These are phyloP conservation scores for Enteromius afrohamiltoni DNA, from an alignment of 2,797 vertebrate species.

Conservation along the genomic window DNA sequence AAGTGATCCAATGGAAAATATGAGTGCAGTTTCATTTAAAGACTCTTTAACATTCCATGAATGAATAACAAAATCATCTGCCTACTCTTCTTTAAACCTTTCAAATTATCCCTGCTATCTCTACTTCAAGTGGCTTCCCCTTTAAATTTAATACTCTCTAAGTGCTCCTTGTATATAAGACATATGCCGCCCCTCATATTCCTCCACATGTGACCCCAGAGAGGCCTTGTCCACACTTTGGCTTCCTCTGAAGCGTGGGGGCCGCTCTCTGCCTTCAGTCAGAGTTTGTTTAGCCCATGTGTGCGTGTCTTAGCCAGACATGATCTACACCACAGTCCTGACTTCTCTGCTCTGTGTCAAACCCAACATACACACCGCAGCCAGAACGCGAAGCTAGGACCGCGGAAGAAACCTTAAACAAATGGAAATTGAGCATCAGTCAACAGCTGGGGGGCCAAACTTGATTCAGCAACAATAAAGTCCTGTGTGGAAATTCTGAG, in stretches of 20 bases:
- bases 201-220: slow-evolving; percentile 72
- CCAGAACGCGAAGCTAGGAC: slow-evolving; percentile 3
- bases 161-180: slow-evolving; percentile 55
- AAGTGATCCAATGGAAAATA: neutral
- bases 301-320: slow-evolving; percentile 49
- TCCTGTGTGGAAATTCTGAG: slow-evolving; percentile 54
- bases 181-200: slow-evolving; percentile 71
- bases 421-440: slow-evolving; percentile 56
- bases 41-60: neutral
- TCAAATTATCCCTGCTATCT: slow-evolving; percentile 17
- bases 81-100: neutral
- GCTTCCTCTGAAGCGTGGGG: slow-evolving; percentile 70
- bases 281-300: slow-evolving; percentile 58
- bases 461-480: slow-evolving; percentile 53
- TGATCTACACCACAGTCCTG: slow-evolving; percentile 53
- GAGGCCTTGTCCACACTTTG: slow-evolving; percentile 72
- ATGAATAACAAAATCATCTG: neutral
- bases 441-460: slow-evolving; percentile 44
- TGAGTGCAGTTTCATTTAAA: neutral
- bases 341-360: slow-evolving; percentile 56
- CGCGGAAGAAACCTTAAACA: slow-evolving; percentile 33
- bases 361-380: slow-evolving; percentile 42
- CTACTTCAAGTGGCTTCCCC: slow-evolving; percentile 25
- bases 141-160: slow-evolving; percentile 19
- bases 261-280: slow-evolving; percentile 63